These are phyloP conservation scores for Metallyticus violacea DNA, from an alignment of 2,888 invertebrate genomes.

Conservation along the genomic window DNA sequence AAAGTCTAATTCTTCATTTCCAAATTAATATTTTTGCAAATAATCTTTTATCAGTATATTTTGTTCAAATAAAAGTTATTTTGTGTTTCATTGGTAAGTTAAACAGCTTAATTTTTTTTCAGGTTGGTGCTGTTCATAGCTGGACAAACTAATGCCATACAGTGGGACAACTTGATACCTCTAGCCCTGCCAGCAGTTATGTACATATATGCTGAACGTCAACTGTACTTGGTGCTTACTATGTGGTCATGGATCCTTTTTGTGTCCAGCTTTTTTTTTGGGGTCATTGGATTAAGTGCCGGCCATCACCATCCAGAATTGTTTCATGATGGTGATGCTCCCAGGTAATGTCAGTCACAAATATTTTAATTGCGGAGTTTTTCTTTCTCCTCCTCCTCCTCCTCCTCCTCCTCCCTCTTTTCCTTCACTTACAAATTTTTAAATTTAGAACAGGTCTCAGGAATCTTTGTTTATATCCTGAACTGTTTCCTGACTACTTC, in stretches of 20 bases:
- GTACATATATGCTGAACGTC: slow-evolving; percentile 29
- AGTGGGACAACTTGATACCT: slow-evolving; percentile 27
- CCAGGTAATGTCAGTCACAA: slow-evolving; percentile 46
- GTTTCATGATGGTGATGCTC: slow-evolving; percentile 73
- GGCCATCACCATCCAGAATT: slow-evolving; percentile 78
- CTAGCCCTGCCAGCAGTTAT: slow-evolving; percentile 31
- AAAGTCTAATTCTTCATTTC: too few species aligned
- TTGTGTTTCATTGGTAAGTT: background rate
- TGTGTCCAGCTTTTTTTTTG: slow-evolving; percentile 59
- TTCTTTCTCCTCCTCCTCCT: background rate
- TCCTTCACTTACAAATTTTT: too few species aligned
- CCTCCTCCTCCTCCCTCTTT: background rate
- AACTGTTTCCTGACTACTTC: too few species aligned
- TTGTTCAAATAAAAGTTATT: too few species aligned
- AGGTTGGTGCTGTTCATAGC: background rate
- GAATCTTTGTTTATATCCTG: too few species aligned
- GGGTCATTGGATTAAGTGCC: slow-evolving; percentile 64
- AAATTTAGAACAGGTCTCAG: too few species aligned
- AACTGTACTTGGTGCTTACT: slow-evolving; percentile 44
- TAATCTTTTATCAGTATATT: too few species aligned
- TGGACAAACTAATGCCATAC: slow-evolving; percentile 10
- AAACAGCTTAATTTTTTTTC: background rate
- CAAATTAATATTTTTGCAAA: too few species aligned
- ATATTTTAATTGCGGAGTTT: background rate
- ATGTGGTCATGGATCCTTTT: slow-evolving; percentile 57